Conservation (phyloP, 2,113 vertebrate species). For the Oryctolagus cuniculus region DNA sequence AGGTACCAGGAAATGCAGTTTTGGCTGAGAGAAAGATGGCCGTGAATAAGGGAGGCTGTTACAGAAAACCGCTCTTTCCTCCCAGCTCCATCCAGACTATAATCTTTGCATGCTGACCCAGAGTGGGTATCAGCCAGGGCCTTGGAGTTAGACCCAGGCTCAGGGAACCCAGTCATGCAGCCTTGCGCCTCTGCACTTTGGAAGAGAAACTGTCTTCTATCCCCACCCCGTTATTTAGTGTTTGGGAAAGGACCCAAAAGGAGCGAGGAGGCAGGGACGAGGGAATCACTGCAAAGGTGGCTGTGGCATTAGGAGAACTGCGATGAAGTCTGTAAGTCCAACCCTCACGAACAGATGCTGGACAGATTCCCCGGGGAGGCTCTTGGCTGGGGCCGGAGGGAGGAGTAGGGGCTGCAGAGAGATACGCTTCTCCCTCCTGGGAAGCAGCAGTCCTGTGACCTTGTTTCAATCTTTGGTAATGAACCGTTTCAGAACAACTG, state of each 20-base stretch:
- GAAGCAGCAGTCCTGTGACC: constrained; percentile 37
- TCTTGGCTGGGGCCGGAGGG: constrained; percentile 40
- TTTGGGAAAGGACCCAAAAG: constrained; percentile 51
- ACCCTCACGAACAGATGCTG: neutral
- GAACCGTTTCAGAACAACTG: constrained; percentile 67
- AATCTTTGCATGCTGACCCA: neutral
- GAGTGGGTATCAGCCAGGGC: constrained; percentile 4
- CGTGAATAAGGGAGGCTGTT: constrained; percentile 61
- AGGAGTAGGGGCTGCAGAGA: neutral
- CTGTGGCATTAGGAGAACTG: neutral
- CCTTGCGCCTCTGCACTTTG: constrained; percentile 34
- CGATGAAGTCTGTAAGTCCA: neutral
- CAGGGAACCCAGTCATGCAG: neutral
- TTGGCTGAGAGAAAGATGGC: constrained; percentile 63
- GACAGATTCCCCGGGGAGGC: neutral
- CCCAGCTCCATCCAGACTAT: neutral
- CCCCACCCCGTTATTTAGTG: neutral
- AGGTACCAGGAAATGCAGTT: constrained; percentile 78
- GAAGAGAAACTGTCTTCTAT: neutral
- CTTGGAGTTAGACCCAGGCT: constrained; percentile 17
- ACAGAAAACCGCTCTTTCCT: neutral
- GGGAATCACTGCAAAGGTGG: neutral
- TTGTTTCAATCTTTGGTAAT: constrained; percentile 55
- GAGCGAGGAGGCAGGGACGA: constrained; percentile 27
- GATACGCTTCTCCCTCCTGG: neutral